These are phyloP conservation scores for Drosophila fungiperda DNA, from an alignment of 2,888 invertebrate species.

Conservation along the genomic window DNA sequence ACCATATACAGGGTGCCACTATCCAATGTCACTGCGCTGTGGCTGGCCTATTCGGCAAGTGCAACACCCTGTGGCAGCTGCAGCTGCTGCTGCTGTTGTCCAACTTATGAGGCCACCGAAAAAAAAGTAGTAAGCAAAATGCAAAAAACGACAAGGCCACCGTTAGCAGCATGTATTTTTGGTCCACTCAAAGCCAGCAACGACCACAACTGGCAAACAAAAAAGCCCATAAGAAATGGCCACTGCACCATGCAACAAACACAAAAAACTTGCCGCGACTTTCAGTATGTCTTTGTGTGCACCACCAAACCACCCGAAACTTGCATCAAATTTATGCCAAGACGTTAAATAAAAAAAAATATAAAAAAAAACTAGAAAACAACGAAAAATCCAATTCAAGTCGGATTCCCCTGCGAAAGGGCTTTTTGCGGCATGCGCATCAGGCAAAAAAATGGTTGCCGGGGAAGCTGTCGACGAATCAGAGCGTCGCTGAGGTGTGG, in stretches of 20 bases:
- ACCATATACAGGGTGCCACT: constrained; percentile 38
- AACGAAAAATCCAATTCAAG: constrained; percentile 45
- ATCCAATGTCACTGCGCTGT: background rate
- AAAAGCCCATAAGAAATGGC: constrained; percentile 45
- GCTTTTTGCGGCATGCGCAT: constrained; percentile 67
- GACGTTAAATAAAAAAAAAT: constrained; percentile 23
- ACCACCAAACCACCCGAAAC: constrained; percentile 24
- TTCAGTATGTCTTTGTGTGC: constrained; percentile 43
- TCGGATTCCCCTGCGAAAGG: constrained; percentile 58
- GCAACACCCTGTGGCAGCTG: constrained; percentile 35
- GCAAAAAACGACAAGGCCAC: constrained; percentile 54
- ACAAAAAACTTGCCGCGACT: constrained; percentile 44
- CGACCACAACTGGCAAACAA: constrained; percentile 29
- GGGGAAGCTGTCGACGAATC: constrained; percentile 81
- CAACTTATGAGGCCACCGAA: constrained; percentile 40
- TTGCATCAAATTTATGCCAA: constrained; percentile 59
- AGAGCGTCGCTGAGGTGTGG: constrained; percentile 75
- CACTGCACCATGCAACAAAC: constrained; percentile 38
- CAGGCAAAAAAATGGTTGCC: constrained; percentile 75
- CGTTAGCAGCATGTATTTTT: constrained; percentile 39
- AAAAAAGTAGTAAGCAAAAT: constrained; percentile 39
- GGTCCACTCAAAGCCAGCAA: constrained; percentile 55
- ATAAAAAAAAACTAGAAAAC: background rate
- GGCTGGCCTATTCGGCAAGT: background rate
- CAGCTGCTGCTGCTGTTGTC: constrained; percentile 14